Percentiles rank a stretch among this genome's conserved stretches.
Evolutionary conservation across 2,113 vertebrate genomes (phyloP).

Genomic region (Ornithorhynchus anatinus): DNA sequence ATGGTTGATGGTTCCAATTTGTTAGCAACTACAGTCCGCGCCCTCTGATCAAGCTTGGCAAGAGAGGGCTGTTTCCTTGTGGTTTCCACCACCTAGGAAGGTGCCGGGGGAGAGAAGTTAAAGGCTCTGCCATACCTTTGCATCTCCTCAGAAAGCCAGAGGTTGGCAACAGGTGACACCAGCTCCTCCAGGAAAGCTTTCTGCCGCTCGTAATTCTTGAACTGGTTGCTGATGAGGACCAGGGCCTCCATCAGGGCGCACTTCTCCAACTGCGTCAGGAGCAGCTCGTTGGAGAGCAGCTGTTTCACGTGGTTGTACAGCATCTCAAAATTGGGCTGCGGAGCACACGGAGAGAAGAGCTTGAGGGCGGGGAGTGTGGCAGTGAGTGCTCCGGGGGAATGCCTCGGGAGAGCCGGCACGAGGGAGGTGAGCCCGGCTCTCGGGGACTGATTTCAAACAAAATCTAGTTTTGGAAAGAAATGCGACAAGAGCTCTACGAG

Average conservation of each 20-base stretch:
- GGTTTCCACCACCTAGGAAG: neutral
- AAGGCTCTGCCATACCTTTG: constrained; percentile 70
- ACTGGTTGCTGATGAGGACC: constrained; percentile 95
- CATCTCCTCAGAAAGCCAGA: constrained; percentile 93
- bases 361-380: neutral
- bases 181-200: constrained; percentile 90
- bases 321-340: constrained; percentile 91
- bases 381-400: no score
- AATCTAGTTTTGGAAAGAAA: no score
- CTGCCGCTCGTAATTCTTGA: constrained; percentile 92
- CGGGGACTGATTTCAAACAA: neutral
- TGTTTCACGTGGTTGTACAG: constrained; percentile 89
- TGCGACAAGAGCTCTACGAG: no score
- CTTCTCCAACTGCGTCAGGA: constrained; percentile 90
- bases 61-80: neutral
- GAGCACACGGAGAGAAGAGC: constrained; percentile 4
- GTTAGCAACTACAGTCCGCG: no score
- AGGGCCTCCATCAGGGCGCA: constrained; percentile 92
- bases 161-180: constrained; percentile 79
- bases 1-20: no score
- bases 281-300: constrained; percentile 81
- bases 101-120: neutral
- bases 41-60: no score
- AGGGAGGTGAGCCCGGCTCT: neutral
- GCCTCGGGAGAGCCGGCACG: no score